Conservation (phyloP, 2,113 vertebrate species). For the Dasyprocta punctata region DNA sequence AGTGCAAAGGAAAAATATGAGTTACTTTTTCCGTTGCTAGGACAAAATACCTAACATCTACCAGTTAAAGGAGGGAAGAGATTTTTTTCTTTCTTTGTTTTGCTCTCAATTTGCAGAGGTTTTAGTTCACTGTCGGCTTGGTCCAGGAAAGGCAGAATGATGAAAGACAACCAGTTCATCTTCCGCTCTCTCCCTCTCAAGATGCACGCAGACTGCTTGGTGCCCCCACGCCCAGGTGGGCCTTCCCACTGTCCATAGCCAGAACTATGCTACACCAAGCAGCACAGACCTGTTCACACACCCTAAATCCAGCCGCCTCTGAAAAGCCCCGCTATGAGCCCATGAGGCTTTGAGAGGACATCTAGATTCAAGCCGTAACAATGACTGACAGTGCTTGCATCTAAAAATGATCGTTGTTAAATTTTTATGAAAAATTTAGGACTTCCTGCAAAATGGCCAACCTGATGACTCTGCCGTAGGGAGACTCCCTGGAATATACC, state of each 20-base stretch:
- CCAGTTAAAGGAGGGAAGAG: background rate
- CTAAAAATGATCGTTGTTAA: background rate
- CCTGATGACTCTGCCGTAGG: too few species aligned
- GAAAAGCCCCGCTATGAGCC: background rate
- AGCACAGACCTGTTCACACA: background rate
- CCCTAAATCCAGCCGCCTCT: background rate
- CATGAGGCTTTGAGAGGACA: background rate
- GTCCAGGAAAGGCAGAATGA: background rate
- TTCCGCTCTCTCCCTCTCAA: background rate
- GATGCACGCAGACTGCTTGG: background rate
- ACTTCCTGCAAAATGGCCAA: background rate
- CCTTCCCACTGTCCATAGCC: background rate
- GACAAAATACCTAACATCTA: background rate
- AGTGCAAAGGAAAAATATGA: background rate
- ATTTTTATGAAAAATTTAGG: background rate
- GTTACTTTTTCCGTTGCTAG: background rate
- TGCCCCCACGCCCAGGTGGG: background rate
- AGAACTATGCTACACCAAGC: background rate
- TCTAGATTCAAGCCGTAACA: background rate
- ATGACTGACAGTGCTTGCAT: background rate
- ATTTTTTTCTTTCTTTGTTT: too few species aligned
- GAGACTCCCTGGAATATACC: background rate
- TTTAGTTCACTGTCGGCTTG: background rate
- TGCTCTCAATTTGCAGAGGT: background rate
- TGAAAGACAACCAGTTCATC: background rate